These are phyloP conservation scores for Oryctolagus cuniculus DNA, from an alignment of 2,113 vertebrate genomes.

Conservation along the genomic window DNA sequence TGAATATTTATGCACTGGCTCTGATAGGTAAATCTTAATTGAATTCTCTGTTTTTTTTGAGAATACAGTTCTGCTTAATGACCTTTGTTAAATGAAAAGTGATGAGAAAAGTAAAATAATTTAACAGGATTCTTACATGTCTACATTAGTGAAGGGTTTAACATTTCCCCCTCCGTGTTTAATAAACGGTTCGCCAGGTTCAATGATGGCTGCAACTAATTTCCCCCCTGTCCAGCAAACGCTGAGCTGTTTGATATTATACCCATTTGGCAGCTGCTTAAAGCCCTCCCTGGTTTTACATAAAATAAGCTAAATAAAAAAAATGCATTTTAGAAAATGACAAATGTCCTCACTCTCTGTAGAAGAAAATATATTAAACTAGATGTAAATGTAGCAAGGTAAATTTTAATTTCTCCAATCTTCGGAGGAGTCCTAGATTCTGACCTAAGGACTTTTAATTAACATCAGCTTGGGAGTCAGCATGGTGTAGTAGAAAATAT, in stretches of 20 bases:
- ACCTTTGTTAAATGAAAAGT: slow-evolving; percentile 10
- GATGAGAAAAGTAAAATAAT: not conserved
- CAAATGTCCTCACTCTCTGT: not conserved
- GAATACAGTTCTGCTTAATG: not conserved
- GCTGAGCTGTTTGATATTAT: not conserved
- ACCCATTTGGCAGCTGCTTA: slow-evolving; percentile 7
- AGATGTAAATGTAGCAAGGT: not conserved
- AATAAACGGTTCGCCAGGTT: slow-evolving; percentile 23
- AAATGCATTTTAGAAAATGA: not conserved
- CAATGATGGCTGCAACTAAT: not conserved
- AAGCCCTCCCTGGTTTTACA: not conserved
- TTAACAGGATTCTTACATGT: not conserved
- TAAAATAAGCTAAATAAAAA: slow-evolving; percentile 40
- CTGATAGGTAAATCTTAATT: not conserved
- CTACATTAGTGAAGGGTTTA: slow-evolving; percentile 16
- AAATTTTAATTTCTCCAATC: not conserved
- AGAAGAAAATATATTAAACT: slow-evolving; percentile 20
- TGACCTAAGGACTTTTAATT: not conserved
- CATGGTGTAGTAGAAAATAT: not conserved
- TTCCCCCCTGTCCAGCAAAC: not conserved
- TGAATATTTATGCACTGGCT: not conserved
- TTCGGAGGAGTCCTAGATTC: not conserved
- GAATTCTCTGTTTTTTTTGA: slow-evolving; percentile 15
- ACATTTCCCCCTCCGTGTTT: not conserved
- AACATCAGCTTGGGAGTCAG: not conserved